These are phyloP conservation scores for Araneus ventricosus DNA, from an alignment of 1,140 invertebrate genomes.

Conservation along the genomic window DNA sequence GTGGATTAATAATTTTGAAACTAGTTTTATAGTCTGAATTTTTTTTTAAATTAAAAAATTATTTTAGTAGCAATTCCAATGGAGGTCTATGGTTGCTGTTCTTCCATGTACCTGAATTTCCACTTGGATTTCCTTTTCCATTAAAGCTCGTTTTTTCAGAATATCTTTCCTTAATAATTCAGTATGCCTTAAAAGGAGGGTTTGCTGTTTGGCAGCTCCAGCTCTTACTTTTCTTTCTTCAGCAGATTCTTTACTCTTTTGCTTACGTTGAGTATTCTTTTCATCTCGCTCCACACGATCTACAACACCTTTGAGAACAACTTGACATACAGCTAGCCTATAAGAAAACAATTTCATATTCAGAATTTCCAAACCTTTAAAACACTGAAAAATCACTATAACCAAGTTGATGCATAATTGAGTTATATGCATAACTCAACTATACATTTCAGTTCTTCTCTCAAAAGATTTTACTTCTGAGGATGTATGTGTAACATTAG, in stretches of 20 bases:
- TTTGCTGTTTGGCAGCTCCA: conserved; percentile 78
- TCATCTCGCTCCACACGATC: conserved; percentile 81
- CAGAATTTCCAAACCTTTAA: background rate
- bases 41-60: too few species aligned
- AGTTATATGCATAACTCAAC: too few species aligned
- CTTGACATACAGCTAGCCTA: conserved; percentile 79
- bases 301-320: conserved; percentile 79
- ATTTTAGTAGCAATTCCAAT: background rate
- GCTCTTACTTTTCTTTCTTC: conserved; percentile 80
- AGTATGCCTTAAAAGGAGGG: conserved; percentile 88
- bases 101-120: conserved; percentile 87
- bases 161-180: conserved; percentile 96
- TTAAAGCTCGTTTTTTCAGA: conserved; percentile 90
- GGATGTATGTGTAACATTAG: too few species aligned
- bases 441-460: too few species aligned
- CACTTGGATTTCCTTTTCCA: conserved; percentile 94
- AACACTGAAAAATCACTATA: too few species aligned
- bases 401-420: too few species aligned
- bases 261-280: conserved; percentile 77
- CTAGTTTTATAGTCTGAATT: too few species aligned
- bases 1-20: too few species aligned
- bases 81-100: background rate
- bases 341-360: background rate
- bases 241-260: conserved; percentile 79
- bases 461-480: too few species aligned